phyloP scores from a whole-genome alignment of 1,140 invertebrate species.

The Diprion similis region DNA sequence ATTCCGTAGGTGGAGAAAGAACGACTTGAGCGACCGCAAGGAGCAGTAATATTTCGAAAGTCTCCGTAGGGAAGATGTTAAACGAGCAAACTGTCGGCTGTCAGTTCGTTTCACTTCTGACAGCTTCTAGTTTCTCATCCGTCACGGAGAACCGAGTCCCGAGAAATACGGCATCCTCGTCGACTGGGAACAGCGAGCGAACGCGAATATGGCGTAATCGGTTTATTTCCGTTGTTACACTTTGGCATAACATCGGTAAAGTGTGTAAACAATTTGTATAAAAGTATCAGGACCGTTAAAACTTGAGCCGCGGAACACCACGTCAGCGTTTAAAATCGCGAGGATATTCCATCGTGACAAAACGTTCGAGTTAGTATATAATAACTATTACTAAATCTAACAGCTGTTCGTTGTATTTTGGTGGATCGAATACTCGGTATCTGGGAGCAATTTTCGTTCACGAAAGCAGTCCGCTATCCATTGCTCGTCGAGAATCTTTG shows the following conservation, averaged over 20 bases:
- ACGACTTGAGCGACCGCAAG: slow-evolving; percentile 34
- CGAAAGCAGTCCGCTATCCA: slow-evolving; percentile 52
- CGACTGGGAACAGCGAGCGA: neutral
- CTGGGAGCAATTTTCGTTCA: slow-evolving; percentile 1
- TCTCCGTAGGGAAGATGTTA: slow-evolving; percentile 40
- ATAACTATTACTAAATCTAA: neutral
- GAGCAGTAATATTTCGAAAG: slow-evolving; percentile 51
- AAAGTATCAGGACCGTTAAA: neutral
- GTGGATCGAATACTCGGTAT: neutral
- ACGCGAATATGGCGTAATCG: neutral
- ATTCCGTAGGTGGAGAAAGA: slow-evolving; percentile 38
- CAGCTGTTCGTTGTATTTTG: neutral
- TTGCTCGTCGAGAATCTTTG: slow-evolving; percentile 38
- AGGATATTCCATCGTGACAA: neutral
- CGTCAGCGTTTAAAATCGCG: neutral
- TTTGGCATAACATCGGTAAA: neutral
- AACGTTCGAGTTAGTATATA: neutral
- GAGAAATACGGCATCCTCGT: too few species aligned
- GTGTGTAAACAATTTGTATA: neutral
- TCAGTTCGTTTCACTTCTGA: slow-evolving; percentile 42
- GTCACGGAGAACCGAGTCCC: too few species aligned
- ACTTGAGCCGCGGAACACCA: neutral
- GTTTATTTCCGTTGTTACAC: slow-evolving; percentile 4
- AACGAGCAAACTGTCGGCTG: slow-evolving; percentile 56
- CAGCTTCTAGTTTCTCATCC: slow-evolving; percentile 8